These are phyloP conservation scores for Palloptera scutellata DNA, from an alignment of 2,888 invertebrate species.

Conservation along the genomic window DNA sequence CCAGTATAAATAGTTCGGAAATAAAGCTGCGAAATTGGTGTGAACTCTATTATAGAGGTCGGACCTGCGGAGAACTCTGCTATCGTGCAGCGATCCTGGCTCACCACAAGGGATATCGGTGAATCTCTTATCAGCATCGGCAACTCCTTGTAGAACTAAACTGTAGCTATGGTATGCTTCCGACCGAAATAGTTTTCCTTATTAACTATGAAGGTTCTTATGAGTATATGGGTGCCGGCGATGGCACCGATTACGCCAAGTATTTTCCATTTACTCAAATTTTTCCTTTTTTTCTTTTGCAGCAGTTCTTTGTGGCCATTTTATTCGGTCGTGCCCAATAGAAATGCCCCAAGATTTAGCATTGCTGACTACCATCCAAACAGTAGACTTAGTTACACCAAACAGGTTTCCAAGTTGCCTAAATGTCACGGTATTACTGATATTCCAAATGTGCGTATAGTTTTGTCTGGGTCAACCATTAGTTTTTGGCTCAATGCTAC, in stretches of 20 bases:
- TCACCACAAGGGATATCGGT: slow-evolving; percentile 46
- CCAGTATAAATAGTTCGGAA: slow-evolving; percentile 29
- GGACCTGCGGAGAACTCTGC: slow-evolving; percentile 42
- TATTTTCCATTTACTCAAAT: slow-evolving; percentile 25
- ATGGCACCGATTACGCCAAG: slow-evolving; percentile 41
- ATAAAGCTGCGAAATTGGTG: slow-evolving; percentile 15
- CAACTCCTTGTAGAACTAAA: slow-evolving; percentile 45
- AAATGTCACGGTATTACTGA: slow-evolving; percentile 34
- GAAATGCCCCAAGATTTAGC: slow-evolving; percentile 32
- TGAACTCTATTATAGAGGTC: slow-evolving; percentile 12
- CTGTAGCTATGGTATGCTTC: slow-evolving; percentile 38
- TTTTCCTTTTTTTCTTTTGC: slow-evolving; percentile 3
- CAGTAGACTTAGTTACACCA: slow-evolving; percentile 32
- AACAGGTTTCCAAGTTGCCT: slow-evolving; percentile 31
- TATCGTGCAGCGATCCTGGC: slow-evolving; percentile 45
- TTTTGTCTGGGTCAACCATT: slow-evolving; percentile 20
- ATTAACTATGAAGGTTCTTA: slow-evolving; percentile 36
- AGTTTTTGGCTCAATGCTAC: neutral
- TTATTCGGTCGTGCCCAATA: slow-evolving; percentile 33
- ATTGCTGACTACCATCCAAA: slow-evolving; percentile 27
- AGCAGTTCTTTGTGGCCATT: slow-evolving; percentile 33
- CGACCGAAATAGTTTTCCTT: slow-evolving; percentile 39
- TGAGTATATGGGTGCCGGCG: slow-evolving; percentile 41
- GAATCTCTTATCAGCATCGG: slow-evolving; percentile 45
- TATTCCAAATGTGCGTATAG: slow-evolving; percentile 34